Evolutionary conservation across 2,113 vertebrate species (phyloP).

Genomic region (Mobula birostris): DNA sequence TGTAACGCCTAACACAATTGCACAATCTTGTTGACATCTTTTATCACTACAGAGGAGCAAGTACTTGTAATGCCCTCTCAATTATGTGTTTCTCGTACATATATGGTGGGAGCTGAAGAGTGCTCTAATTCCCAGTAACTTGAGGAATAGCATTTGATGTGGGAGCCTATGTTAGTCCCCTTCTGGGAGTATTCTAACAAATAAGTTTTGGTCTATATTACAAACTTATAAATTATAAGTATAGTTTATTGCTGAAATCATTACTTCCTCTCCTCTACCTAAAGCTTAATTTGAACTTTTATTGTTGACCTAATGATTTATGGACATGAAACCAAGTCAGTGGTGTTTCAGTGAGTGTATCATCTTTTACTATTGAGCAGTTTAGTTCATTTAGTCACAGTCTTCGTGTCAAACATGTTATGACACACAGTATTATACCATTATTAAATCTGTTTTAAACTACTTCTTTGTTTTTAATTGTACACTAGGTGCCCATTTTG

Average conservation of each 20-base stretch:
- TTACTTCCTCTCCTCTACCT: neutral
- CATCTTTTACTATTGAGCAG: neutral
- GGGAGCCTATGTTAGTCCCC: neutral
- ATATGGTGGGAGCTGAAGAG: neutral
- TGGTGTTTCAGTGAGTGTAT: neutral
- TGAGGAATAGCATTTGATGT: neutral
- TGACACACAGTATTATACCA: neutral
- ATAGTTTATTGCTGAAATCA: neutral
- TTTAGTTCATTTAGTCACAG: neutral
- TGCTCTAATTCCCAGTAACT: neutral
- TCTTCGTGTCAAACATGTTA: neutral
- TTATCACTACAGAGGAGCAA: neutral
- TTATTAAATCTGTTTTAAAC: neutral
- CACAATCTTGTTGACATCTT: neutral
- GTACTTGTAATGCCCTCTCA: neutral
- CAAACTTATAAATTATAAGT: neutral
- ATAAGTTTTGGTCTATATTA: neutral
- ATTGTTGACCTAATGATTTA: neutral
- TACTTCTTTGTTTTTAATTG: slow-evolving; percentile 12
- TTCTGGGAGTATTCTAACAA: neutral
- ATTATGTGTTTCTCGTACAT: neutral
- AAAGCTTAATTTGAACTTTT: neutral
- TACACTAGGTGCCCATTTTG: slow-evolving; percentile 87
- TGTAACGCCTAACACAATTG: neutral
- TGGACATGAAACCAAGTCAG: neutral